Base-by-base conservation (phyloP, 2,797 vertebrate genomes). In the Myripristis murdjan region DNA sequence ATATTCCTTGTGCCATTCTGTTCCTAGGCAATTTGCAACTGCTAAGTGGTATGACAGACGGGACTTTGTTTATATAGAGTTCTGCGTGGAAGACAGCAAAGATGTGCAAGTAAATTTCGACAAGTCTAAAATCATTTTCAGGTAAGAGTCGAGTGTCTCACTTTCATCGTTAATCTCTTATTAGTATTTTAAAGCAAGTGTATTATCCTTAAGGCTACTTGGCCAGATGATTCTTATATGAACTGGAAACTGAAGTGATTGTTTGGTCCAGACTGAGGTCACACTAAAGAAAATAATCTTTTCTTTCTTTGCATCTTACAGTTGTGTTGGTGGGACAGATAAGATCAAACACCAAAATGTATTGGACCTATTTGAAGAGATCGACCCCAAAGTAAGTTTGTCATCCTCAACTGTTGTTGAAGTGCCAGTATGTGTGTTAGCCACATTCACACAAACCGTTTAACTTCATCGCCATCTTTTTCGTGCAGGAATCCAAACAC, bases 1-100 rank as follows among this genome's bases (percentile, higher is more conserved):
- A 8, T 59, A 31, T 39, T 16, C 31, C 46, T 51, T 66, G n/a
- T 64, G 7, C 31, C 52, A 20, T 18, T 18, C 28, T 23, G 28
- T 74, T 44, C 64, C 47, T 82, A 99, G 97, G 97, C 96, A 98
- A 86, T 93, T 96, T 82, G 97, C 96, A 87, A 94, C 96, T 91
- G 97, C 97, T 6, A 99, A 97, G 91, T 99, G 98, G 97, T 99
- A 98, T 75, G 98, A 99, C 94, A 96, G 97, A 88, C 92, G 96
- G 91, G 97, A 98, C 89, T 95, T 95, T 15, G 97, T 99, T 85
- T 98, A 97, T 79, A 87, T 99, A 58, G 97, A 99, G 83, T 99
- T 99, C 87, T 98, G 96, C 31, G 96, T 99, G 59, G 97, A 98
- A 88, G 97, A 99, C 95, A 99, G 97, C 88, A 98, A 96, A 96